phyloP scores from a whole-genome alignment of 2,888 invertebrate species.

The Campaea margaritaria region DNA sequence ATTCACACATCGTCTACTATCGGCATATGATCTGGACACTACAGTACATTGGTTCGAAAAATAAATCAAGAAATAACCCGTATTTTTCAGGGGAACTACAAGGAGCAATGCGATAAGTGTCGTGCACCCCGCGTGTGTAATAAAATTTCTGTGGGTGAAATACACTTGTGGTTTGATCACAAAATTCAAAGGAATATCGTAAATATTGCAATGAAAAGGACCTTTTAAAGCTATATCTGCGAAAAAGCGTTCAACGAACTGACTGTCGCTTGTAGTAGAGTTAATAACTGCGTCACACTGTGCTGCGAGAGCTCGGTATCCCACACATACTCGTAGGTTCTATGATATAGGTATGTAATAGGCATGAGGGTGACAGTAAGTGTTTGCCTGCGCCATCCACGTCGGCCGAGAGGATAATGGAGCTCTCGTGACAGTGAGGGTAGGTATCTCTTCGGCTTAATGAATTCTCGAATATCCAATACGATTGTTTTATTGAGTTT shows the following conservation, averaged over 20 bases:
- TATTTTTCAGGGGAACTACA: no score
- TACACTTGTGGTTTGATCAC: no score
- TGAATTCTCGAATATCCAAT: slow-evolving; percentile 65
- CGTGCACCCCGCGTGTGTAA: no score
- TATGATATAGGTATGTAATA: slow-evolving; percentile 29
- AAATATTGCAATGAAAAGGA: no score
- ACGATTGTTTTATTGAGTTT: slow-evolving; percentile 51
- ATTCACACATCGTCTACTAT: slow-evolving; percentile 6
- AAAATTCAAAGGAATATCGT: no score
- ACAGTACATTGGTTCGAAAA: slow-evolving; percentile 8
- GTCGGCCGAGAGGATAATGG: slow-evolving; percentile 74
- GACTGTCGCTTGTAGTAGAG: background rate
- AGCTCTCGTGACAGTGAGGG: slow-evolving; percentile 56
- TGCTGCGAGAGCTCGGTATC: background rate
- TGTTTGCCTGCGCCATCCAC: slow-evolving; percentile 72
- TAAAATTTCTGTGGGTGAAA: no score
- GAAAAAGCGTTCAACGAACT: background rate
- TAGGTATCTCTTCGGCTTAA: slow-evolving; percentile 58
- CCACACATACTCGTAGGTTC: slow-evolving; percentile 1
- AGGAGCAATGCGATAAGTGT: no score
- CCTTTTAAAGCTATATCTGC: background rate
- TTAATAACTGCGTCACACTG: slow-evolving; percentile 11
- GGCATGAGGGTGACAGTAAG: slow-evolving; percentile 58
- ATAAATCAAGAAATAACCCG: background rate
- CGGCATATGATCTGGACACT: background rate